Evolutionary conservation across 2,797 vertebrate genomes (phyloP), one percentile per base, ranked within the genome.

Genomic region (Artibeus lituratus): DNA sequence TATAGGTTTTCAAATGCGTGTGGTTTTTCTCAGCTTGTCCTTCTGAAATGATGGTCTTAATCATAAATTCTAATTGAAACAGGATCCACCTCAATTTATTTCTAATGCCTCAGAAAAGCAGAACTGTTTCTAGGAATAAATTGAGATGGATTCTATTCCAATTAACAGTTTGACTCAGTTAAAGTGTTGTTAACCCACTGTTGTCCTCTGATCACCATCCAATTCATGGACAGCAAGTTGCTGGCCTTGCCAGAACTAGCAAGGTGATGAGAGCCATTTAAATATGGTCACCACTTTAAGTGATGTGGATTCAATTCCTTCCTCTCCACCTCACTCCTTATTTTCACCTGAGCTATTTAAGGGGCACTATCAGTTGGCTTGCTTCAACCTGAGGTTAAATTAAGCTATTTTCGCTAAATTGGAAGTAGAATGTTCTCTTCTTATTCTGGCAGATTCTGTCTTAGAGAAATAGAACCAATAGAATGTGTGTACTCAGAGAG

Each of bases 1-100:
- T 70, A 91, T 18, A 69, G 97, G 83, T 96, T 96, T 95, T 94
- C 94, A 74, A 53, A 42, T 44, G 77, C 29, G 7, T 5, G 0
- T 72, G 84, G 87, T 82, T 96, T 96, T 92, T 80, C 88, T 88
- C 89, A 88, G 94, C 92, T 87, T 86, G 35, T 95, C 70, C 88
- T 83, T 91, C 95, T 77, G 94, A 95, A 95, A 95, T 65, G 49
- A 93, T 90, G 59, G 92, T 82, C 89, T 93, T 96, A 95, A 97
- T 97, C 97, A 96, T 95, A 93, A 96, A 97, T 97, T 98, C 95
- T 97, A 97, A 97, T 97, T 97, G 95, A 96, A 97, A 95, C 15
- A 53, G 74, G 95, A 97, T 97, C 96, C 94, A 87, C 95, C 89
- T 97, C 97, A 97, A 97, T 98, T 97, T 97, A 97, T 96, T 97